Evolutionary conservation across 2,113 vertebrate species (phyloP).

Genomic region (Oryzias woworae): DNA sequence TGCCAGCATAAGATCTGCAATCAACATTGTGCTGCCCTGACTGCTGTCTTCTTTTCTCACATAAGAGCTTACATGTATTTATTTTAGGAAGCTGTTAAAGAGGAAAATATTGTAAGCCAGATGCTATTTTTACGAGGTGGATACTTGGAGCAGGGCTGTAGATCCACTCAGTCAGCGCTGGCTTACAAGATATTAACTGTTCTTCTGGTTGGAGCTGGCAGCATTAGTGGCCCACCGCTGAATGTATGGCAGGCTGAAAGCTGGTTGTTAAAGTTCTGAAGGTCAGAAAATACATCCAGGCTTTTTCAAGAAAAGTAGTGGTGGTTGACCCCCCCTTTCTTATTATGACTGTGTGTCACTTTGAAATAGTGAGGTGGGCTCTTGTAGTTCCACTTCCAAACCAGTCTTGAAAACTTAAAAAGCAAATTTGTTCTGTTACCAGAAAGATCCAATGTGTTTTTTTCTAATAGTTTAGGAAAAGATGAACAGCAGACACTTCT

Average conservation of each 20-base stretch:
- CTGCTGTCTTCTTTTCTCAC: conserved; percentile 32
- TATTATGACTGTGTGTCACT: conserved; percentile 33
- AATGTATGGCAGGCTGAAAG: conserved; percentile 61
- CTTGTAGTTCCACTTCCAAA: conserved; percentile 15
- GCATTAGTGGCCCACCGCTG: conserved; percentile 60
- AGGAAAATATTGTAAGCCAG: conserved; percentile 52
- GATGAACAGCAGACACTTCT: no score
- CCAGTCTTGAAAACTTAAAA: conserved; percentile 5
- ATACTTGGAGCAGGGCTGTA: conserved; percentile 63
- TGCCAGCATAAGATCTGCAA: conserved; percentile 33
- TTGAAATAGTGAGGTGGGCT: conserved; percentile 29
- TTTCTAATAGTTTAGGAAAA: not conserved
- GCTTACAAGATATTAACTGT: conserved; percentile 81
- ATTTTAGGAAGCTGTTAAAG: conserved; percentile 57
- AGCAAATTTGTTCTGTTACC: not conserved
- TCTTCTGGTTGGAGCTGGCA: conserved; percentile 63
- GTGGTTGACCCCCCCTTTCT: conserved; percentile 31
- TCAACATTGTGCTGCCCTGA: conserved; percentile 22
- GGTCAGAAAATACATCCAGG: conserved; percentile 62
- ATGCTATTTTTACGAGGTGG: conserved; percentile 72
- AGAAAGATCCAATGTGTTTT: not conserved
- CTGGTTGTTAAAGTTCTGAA: conserved; percentile 62
- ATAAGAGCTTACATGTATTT: conserved; percentile 44
- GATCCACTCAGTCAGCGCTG: conserved; percentile 70
- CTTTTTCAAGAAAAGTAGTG: conserved; percentile 52